Evolutionary conservation across 2,888 invertebrate species (phyloP).

Genomic region (Chloroclystis v-ata): DNA sequence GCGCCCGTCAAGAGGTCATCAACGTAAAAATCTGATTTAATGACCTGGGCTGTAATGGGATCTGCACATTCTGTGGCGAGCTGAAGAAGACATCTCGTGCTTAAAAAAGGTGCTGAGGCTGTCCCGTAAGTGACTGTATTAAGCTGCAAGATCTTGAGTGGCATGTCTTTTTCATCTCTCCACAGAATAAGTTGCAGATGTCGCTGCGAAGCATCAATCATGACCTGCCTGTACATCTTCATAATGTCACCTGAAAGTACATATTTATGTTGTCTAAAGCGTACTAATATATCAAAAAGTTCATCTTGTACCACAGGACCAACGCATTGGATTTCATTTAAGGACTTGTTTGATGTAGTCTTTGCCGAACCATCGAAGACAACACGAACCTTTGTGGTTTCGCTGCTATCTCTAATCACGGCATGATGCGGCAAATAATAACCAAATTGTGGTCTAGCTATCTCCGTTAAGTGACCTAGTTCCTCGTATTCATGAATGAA

Average conservation of each 20-base stretch:
- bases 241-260: slow-evolving; percentile 23
- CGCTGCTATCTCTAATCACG: slow-evolving; percentile 23
- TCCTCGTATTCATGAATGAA: slow-evolving; percentile 4
- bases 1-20: slow-evolving; percentile 28
- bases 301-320: slow-evolving; percentile 22
- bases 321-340: slow-evolving; percentile 21
- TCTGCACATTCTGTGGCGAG: slow-evolving; percentile 24
- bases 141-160: slow-evolving; percentile 8
- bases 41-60: slow-evolving; percentile 4
- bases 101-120: slow-evolving; percentile 4
- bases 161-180: slow-evolving; percentile 17
- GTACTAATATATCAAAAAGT: slow-evolving; percentile 17
- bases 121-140: slow-evolving; percentile 2
- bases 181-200: slow-evolving; percentile 26
- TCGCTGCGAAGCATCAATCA: slow-evolving; percentile 13
- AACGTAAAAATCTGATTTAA: slow-evolving; percentile 22
- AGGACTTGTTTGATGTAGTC: slow-evolving; percentile 14
- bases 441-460: not conserved
- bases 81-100: slow-evolving; percentile 23
- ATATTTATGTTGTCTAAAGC: slow-evolving; percentile 22
- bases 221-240: slow-evolving; percentile 23
- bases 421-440: slow-evolving; percentile 33
- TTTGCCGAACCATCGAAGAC: slow-evolving; percentile 30
- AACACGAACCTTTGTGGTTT: slow-evolving; percentile 29
- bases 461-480: slow-evolving; percentile 2